Base-by-base conservation (phyloP, 2,888 invertebrate genomes). In the Drosophila quasianomalipes region DNA sequence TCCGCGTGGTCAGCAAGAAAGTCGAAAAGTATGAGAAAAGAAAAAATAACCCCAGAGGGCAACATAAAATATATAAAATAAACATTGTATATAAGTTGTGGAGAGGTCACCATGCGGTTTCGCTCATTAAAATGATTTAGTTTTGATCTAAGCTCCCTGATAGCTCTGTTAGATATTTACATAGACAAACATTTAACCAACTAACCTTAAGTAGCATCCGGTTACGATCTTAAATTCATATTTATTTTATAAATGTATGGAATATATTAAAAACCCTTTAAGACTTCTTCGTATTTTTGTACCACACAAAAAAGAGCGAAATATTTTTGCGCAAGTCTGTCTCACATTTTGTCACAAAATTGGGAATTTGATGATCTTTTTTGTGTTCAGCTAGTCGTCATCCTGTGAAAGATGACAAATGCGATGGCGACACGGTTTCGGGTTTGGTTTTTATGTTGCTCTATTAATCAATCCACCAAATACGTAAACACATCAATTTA, bases 41-140 rank as follows among this genome's bases (percentile, higher is more conserved):
- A 39, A 57, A 57, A 55, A 37, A 47, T 47, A 47, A 65, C 31
- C 47, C 44, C 39, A 47, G 31, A 58, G 22, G 41, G 41, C 41
- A 66, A 41, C 41, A 51, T 26, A 31, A 49, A 53, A 66, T 55
- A 52, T 63, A 63, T 57, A 55, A 37, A 26, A 63, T 51, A 61
- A 54, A 63, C 26, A 60, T 55, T 37, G 19, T 63, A 33, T 57
- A 60, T 31, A 60, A 59, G 69, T 62, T 55, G 65, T 19, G 26
- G 79, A 89, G 90, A 86, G 85, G 85, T 90, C 85, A 79, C 33
- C 67, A 81, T 73, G 89, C 79, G 72, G 86, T 80, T 82, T 73
- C 67, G 79, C 76, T 83, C 89, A 90, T 86, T 86, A 86, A 89
- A 89, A 90, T 86, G 81, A 89, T 86, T 86, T 86, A 83, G 74